Conservation (phyloP, 2,888 invertebrate species). For the Coenonympha arcania region DNA sequence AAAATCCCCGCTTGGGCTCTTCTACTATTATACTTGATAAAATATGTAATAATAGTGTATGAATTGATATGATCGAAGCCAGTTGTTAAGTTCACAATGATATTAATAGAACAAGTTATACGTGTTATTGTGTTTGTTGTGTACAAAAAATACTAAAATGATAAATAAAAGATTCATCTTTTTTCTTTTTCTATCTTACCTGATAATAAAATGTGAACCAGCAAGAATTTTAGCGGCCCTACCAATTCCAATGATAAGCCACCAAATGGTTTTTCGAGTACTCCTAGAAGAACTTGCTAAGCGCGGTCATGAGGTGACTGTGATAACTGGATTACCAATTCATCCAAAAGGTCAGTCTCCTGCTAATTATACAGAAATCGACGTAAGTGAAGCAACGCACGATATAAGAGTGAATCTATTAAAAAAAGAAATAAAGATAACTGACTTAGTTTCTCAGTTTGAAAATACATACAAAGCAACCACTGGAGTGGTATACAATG, state of each 20-base stretch:
- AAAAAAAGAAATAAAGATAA: neutral
- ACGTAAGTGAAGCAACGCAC: slow-evolving; percentile 41
- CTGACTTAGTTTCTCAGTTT: neutral
- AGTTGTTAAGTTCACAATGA: neutral
- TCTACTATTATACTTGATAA: too few relatives aligned
- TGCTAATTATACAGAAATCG: slow-evolving; percentile 52
- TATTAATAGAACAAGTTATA: neutral
- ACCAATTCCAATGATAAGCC: slow-evolving; percentile 58
- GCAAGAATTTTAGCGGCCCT: slow-evolving; percentile 50
- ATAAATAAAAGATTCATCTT: neutral
- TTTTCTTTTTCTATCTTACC: neutral
- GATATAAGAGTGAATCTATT: slow-evolving; percentile 9
- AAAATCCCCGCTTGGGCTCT: too few relatives aligned
- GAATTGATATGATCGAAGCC: too few relatives aligned
- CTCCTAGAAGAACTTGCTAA: slow-evolving; percentile 51
- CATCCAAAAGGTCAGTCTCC: slow-evolving; percentile 38
- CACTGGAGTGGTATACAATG: slow-evolving; percentile 21
- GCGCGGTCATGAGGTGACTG: slow-evolving; percentile 58
- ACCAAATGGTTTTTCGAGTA: slow-evolving; percentile 55
- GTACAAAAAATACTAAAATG: neutral
- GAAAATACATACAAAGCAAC: neutral
- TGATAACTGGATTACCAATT: slow-evolving; percentile 55
- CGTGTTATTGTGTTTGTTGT: neutral
- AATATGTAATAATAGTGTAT: too few relatives aligned
- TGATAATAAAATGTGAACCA: slow-evolving; percentile 21